Percentiles rank a stretch among this genome's conserved stretches.
Conservation (phyloP, 2,888 invertebrate species). For the Clanis bilineata region DNA sequence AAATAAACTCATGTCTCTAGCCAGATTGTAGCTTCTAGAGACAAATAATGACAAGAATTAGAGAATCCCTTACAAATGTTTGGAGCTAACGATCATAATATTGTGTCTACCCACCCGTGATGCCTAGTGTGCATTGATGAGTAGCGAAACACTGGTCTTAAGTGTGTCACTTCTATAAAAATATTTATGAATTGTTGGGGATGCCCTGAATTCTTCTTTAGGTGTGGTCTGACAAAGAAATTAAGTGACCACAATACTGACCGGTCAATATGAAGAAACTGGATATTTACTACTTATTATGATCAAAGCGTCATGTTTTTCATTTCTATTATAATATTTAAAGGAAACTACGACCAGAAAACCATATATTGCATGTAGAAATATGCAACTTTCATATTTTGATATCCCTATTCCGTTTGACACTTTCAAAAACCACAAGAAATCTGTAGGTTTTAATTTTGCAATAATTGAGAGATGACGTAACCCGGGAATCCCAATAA, state of each 20-base stretch:
- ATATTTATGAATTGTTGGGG: not conserved
- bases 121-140: too few species aligned
- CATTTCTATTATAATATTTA: too few species aligned
- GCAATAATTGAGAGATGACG: not conserved
- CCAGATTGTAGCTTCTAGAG: too few species aligned
- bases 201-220: not conserved
- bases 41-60: too few species aligned
- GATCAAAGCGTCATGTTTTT: too few species aligned
- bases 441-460: not conserved
- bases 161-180: not conserved
- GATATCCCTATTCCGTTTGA: not conserved
- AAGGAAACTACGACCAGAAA: not conserved
- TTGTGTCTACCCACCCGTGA: too few species aligned
- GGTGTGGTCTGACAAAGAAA: too few species aligned
- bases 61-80: not conserved
- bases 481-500: conserved; percentile 3
- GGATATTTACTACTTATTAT: too few species aligned
- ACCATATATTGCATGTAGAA: not conserved
- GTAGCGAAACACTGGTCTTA: not conserved
- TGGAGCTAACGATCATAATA: too few species aligned
- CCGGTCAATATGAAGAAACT: too few species aligned
- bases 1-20: too few species aligned
- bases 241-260: too few species aligned
- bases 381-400: not conserved
- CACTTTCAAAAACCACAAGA: not conserved